These are phyloP conservation scores for Platynereis dumerilii DNA, from an alignment of 2,888 invertebrate genomes.

Conservation along the genomic window DNA sequence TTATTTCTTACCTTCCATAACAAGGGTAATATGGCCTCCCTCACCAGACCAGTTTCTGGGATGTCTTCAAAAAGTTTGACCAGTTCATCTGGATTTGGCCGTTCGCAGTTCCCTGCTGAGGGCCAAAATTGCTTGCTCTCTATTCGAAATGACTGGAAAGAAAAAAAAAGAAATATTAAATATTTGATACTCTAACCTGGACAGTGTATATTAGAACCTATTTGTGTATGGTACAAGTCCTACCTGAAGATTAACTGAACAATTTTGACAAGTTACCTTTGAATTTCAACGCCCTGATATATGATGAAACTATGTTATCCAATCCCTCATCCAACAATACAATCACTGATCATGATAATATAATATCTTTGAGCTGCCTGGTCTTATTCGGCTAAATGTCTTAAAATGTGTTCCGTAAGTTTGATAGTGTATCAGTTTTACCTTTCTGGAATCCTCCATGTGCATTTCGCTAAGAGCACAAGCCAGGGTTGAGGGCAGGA, in stretches of 20 bases:
- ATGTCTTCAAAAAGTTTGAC: conserved; percentile 40
- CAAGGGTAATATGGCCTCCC: conserved; percentile 43
- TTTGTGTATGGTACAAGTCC: conserved; percentile 26
- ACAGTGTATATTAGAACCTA: too few relatives aligned
- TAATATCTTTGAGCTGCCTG: too few relatives aligned
- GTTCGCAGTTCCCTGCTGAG: conserved; percentile 33
- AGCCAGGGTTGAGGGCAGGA: conserved; percentile 38
- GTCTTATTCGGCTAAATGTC: too few relatives aligned
- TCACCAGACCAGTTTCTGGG: conserved; percentile 37
- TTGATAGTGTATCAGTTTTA: too few relatives aligned
- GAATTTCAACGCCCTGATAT: too few relatives aligned
- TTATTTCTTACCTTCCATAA: conserved; percentile 45
- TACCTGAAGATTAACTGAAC: conserved; percentile 39
- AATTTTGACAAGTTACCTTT: conserved; percentile 33
- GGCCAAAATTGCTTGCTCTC: conserved; percentile 45
- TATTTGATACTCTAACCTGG: conserved; percentile 32
- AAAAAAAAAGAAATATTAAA: conserved; percentile 34
- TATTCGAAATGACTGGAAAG: conserved; percentile 12
- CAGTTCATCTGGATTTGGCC: conserved; percentile 39
- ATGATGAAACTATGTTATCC: too few relatives aligned
- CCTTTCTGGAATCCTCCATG: conserved; percentile 37
- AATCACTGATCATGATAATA: too few relatives aligned
- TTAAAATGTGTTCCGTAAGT: too few relatives aligned
- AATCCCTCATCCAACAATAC: too few relatives aligned
- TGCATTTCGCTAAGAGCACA: conserved; percentile 32